Evolutionary conservation across 2,797 vertebrate genomes (phyloP).

Genomic region (Fringilla coelebs): DNA sequence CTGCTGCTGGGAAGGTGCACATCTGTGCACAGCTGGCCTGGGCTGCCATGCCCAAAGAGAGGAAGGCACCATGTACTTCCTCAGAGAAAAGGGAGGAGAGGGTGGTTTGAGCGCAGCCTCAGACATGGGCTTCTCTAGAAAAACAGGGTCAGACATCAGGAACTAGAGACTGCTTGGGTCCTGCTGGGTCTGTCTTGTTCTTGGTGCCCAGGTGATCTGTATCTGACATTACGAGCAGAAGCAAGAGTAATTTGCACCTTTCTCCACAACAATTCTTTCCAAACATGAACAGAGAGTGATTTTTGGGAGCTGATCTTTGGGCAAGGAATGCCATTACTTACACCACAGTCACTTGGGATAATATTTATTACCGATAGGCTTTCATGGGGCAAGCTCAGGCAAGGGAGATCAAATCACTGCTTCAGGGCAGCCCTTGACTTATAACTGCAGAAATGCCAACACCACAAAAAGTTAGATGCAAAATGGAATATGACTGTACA

Average conservation of each 20-base stretch:
- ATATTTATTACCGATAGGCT: slow-evolving; percentile 21
- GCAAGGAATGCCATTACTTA: slow-evolving; percentile 53
- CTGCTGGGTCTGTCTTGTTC: not conserved
- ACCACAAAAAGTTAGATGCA: not conserved
- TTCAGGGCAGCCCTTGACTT: slow-evolving; percentile 35
- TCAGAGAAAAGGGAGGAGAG: not conserved
- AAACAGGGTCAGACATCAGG: not conserved
- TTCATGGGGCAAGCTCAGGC: slow-evolving; percentile 14
- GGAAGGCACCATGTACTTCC: not conserved
- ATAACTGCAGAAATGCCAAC: slow-evolving; percentile 11
- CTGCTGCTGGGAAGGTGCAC: not conserved
- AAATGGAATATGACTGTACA: not conserved
- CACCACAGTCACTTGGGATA: slow-evolving; percentile 21
- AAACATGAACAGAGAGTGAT: not conserved
- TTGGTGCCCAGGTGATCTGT: not conserved
- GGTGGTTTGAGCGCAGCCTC: not conserved
- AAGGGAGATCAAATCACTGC: slow-evolving; percentile 48
- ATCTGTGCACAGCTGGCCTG: not conserved
- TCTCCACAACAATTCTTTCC: not conserved
- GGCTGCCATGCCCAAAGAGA: not conserved
- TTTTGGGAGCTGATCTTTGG: not conserved
- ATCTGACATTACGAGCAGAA: not conserved
- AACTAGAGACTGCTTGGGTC: not conserved
- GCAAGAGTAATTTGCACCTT: not conserved
- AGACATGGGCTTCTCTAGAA: not conserved